These are phyloP conservation scores for Lasioglossum baleicum DNA, from an alignment of 1,140 invertebrate species.

Conservation along the genomic window DNA sequence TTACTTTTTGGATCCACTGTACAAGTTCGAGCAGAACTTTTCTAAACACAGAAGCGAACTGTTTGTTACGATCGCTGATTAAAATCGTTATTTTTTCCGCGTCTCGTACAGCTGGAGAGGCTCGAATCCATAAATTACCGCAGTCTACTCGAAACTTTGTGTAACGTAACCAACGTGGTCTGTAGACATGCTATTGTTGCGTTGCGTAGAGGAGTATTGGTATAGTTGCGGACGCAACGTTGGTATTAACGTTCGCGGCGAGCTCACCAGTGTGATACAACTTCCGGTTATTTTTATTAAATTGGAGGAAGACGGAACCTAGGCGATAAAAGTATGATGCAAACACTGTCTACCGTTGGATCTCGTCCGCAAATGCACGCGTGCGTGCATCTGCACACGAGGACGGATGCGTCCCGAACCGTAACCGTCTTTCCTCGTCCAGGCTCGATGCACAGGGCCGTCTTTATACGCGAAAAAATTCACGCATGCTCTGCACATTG, in stretches of 20 bases:
- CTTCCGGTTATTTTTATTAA: conserved; percentile 51
- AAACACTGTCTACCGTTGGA: conserved; percentile 45
- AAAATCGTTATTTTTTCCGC: no score
- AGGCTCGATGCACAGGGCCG: conserved; percentile 23
- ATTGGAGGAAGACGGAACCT: conserved; percentile 48
- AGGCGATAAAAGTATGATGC: conserved; percentile 51
- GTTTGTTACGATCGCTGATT: no score
- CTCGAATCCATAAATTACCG: no score
- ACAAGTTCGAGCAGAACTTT: no score
- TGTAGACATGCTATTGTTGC: not conserved
- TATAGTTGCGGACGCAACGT: not conserved
- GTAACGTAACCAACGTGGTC: not conserved
- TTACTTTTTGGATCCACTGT: no score
- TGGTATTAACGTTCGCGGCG: not conserved
- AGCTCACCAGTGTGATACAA: conserved; percentile 44
- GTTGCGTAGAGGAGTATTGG: not conserved
- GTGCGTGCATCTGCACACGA: conserved; percentile 55
- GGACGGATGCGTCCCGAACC: conserved; percentile 56
- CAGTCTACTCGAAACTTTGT: not conserved
- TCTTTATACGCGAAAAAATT: conserved; percentile 1
- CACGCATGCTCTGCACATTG: not conserved
- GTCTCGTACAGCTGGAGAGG: no score
- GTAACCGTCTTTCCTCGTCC: conserved; percentile 57
- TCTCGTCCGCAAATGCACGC: conserved; percentile 46
- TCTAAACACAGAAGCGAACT: no score